A percentile compares a stretch with the other conserved stretches of the same genome.
phyloP scores from a whole-genome alignment of 2,113 vertebrate species.

The Cyrtonyx montezumae region DNA sequence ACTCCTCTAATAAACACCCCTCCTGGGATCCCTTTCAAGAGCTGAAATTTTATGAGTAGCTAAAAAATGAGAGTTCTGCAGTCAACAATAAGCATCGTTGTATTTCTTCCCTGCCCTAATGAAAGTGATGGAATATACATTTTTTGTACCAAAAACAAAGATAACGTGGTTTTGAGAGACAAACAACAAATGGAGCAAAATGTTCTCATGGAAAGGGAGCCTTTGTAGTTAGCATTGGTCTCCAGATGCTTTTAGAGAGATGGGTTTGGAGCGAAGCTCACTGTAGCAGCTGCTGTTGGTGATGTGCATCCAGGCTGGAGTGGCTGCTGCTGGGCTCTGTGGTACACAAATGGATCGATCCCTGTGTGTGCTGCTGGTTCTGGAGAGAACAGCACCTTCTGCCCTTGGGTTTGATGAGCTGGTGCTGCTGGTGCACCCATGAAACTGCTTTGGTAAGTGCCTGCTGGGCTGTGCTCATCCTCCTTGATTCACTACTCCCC shows the following conservation, averaged over 20 bases:
- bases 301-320: not conserved
- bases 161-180: not conserved
- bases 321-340: not conserved
- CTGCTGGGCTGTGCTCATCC: not conserved
- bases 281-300: not conserved
- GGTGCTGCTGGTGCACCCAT: not conserved
- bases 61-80: not conserved
- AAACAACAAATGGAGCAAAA: accelerated
- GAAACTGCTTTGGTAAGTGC: not conserved
- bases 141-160: not conserved
- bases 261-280: not conserved
- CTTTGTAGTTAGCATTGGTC: not conserved
- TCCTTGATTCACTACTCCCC: not conserved
- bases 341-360: not conserved
- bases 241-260: not conserved
- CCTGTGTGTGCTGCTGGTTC: accelerated
- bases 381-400: not conserved
- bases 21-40: conserved; percentile 48
- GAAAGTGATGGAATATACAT: not conserved
- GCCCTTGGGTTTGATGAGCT: not conserved
- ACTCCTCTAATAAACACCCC: conserved; percentile 41
- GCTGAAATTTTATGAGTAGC: conserved; percentile 37
- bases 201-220: not conserved
- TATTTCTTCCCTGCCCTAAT: not conserved
- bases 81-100: not conserved